Evolutionary conservation across 2,888 invertebrate species (phyloP).

Genomic region (Argyra leucocephala): DNA sequence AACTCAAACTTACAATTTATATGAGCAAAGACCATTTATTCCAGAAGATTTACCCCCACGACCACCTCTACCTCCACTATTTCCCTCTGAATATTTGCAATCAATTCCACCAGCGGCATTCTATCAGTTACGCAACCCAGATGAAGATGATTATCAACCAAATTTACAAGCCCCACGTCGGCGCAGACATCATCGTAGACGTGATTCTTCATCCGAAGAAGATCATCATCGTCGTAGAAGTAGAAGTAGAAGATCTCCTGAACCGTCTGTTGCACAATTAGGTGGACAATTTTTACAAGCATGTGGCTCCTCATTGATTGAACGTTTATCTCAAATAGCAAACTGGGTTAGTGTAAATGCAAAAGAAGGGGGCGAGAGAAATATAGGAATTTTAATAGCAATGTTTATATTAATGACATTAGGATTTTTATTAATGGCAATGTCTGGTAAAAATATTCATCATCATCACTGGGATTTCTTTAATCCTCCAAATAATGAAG

Average conservation of each 20-base stretch:
- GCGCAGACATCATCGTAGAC: conserved; percentile 46
- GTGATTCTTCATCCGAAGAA: conserved; percentile 49
- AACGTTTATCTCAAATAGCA: conserved; percentile 60
- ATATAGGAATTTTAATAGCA: conserved; percentile 64
- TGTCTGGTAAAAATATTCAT: conserved; percentile 64
- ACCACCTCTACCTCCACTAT: conserved; percentile 47
- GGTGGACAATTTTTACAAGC: conserved; percentile 61
- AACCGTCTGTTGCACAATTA: conserved; percentile 59
- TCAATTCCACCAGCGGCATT: conserved; percentile 46
- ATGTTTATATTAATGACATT: conserved; percentile 70
- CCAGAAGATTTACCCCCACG: conserved; percentile 41
- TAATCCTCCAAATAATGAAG: conserved; percentile 63
- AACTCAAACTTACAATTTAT: conserved; percentile 21
- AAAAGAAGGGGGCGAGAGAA: conserved; percentile 51
- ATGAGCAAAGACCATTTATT: conserved; percentile 19
- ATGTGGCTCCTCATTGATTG: conserved; percentile 55
- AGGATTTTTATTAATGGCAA: conserved; percentile 64
- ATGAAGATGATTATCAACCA: conserved; percentile 38
- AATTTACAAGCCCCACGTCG: conserved; percentile 45
- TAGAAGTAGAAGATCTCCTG: conserved; percentile 44
- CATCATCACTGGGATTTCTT: conserved; percentile 83
- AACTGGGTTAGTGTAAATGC: conserved; percentile 48
- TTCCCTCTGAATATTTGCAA: conserved; percentile 45
- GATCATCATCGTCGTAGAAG: conserved; percentile 44
- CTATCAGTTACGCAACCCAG: conserved; percentile 43